Evolutionary conservation across 2,797 vertebrate genomes (phyloP).

Genomic region (Sebastes oblongus): DNA sequence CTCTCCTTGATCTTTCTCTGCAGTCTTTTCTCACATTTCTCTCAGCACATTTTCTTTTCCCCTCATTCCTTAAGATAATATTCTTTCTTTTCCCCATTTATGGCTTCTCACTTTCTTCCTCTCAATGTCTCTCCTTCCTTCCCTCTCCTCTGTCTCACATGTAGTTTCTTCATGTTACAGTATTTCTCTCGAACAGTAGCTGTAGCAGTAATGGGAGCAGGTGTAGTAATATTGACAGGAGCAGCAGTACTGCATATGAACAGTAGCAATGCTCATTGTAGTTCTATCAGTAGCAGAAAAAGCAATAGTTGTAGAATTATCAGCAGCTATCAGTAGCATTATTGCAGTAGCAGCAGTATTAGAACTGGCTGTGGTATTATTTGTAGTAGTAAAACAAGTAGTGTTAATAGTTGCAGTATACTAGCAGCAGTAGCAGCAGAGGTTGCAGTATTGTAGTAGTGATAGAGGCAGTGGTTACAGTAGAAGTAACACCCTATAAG

Average conservation of each 20-base stretch:
- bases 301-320: not conserved
- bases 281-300: not conserved
- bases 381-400: not conserved
- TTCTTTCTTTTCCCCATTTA: too few relatives aligned
- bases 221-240: not conserved
- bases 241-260: too few relatives aligned
- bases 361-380: not conserved
- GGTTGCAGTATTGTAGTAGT: not conserved
- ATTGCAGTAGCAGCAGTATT: not conserved
- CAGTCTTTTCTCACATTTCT: not conserved
- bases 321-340: not conserved
- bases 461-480: not conserved
- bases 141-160: not conserved
- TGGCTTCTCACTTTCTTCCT: not conserved
- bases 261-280: too few relatives aligned
- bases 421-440: not conserved
- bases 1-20: not conserved
- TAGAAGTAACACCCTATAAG: not conserved
- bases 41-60: not conserved
- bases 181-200: not conserved
- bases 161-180: not conserved
- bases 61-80: too few relatives aligned
- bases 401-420: not conserved
- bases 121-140: not conserved
- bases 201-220: not conserved